Evolutionary conservation across 1,140 invertebrate species (phyloP).

Genomic region (Drosophila teissieri): DNA sequence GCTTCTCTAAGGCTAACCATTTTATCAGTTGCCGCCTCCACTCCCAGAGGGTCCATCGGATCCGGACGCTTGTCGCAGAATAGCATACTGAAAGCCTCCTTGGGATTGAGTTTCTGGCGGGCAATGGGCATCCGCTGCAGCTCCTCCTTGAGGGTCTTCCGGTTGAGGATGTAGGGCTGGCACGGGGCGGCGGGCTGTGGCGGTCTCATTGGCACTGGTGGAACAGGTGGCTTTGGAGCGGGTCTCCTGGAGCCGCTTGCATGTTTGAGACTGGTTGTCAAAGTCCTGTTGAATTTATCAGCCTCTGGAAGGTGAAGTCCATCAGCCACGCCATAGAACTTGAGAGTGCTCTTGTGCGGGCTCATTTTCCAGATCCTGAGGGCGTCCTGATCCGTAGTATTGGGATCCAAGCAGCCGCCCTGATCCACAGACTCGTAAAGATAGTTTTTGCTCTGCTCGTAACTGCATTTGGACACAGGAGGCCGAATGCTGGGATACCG

Average conservation of each 20-base stretch:
- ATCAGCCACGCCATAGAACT: constrained; percentile 41
- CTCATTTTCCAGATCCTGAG: constrained; percentile 39
- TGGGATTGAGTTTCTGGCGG: constrained; percentile 12
- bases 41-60: constrained; percentile 7
- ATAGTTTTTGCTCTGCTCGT: constrained; percentile 12
- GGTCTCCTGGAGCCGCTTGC: not conserved
- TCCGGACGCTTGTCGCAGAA: constrained; percentile 13
- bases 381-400: not conserved
- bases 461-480: constrained; percentile 42
- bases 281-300: constrained; percentile 6
- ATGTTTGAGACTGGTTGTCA: constrained; percentile 17
- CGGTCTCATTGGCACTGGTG: not conserved
- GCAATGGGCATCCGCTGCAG: constrained; percentile 44
- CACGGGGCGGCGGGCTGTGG: not conserved
- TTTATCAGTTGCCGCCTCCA: not conserved
- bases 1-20: not conserved
- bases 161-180: constrained; percentile 45
- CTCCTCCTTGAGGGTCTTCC: constrained; percentile 1
- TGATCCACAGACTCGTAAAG: constrained; percentile 20
- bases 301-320: constrained; percentile 8
- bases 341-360: constrained; percentile 34
- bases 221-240: not conserved
- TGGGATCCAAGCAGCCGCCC: constrained; percentile 15
- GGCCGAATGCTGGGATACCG: constrained; percentile 49
- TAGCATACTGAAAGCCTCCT: constrained; percentile 2